Conservation (phyloP, 2,113 vertebrate genomes). For the Glareola pratincola region DNA sequence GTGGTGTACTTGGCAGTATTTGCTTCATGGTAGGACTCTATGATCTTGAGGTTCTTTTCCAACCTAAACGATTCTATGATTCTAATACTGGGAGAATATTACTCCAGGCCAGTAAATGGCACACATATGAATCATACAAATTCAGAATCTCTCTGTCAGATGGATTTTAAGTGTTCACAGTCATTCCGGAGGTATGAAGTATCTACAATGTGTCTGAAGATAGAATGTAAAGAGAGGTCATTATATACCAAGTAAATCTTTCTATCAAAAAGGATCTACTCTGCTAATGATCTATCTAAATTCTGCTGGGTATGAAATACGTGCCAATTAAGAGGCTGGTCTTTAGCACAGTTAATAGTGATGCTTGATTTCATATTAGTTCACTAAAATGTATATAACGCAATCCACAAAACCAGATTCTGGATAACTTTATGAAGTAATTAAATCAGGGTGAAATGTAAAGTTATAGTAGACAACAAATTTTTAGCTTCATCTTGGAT, state of each 20-base stretch:
- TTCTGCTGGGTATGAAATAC: background rate
- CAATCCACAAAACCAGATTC: background rate
- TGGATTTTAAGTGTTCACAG: background rate
- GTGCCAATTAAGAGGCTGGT: background rate
- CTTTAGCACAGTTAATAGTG: background rate
- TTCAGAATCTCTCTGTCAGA: background rate
- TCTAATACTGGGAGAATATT: background rate
- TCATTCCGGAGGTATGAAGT: background rate
- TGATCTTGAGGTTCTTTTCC: no score
- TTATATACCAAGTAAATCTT: background rate
- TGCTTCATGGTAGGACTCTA: no score
- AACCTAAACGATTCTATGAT: no score
- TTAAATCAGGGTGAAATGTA: background rate
- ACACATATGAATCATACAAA: fast-evolving
- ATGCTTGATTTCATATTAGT: background rate
- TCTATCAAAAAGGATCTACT: background rate
- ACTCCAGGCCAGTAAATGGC: background rate
- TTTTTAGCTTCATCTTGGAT: background rate
- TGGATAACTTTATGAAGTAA: background rate
- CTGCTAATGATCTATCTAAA: background rate
- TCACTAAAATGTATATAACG: background rate
- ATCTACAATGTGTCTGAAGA: background rate
- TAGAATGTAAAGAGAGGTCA: background rate
- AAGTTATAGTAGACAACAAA: background rate
- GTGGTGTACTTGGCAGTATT: no score